A percentile compares a stretch with the other conserved stretches of the same genome.
Conservation (phyloP, 2,113 vertebrate genomes). For the Struthio camelus region DNA sequence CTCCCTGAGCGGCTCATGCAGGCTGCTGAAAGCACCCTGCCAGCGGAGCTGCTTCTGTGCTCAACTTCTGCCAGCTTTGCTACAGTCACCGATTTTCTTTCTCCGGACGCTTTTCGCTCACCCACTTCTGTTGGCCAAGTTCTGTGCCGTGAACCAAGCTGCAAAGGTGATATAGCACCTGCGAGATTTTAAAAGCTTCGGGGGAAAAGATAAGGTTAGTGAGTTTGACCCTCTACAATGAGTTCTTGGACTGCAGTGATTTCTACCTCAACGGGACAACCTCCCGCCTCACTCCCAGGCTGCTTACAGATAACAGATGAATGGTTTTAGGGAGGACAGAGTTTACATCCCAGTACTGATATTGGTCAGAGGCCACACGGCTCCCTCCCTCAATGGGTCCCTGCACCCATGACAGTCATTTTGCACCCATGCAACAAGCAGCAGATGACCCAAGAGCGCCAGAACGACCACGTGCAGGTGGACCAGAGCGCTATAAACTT, state of each 20-base stretch:
- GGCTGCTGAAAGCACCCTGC: neutral
- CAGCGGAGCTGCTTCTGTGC: neutral
- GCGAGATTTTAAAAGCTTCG: neutral
- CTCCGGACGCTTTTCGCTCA: neutral
- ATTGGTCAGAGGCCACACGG: no score
- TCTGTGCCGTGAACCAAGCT: neutral
- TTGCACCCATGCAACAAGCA: rapidly evolving
- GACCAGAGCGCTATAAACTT: rapidly evolving
- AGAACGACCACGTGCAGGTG: rapidly evolving
- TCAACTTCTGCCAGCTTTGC: neutral
- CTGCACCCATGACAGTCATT: neutral
- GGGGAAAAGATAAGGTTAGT: neutral
- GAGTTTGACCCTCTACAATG: neutral
- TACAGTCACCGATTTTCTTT: neutral
- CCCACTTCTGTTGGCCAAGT: neutral
- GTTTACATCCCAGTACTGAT: no score
- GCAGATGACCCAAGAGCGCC: neutral
- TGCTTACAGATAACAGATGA: no score
- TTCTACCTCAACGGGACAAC: neutral
- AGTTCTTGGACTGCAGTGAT: neutral
- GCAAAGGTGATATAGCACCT: neutral
- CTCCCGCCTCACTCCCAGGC: rapidly evolving
- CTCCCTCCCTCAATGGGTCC: no score
- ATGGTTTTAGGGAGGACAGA: no score
- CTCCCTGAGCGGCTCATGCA: neutral